phyloP scores from a whole-genome alignment of 2,888 invertebrate genomes.

The Odontocolon sp. region DNA sequence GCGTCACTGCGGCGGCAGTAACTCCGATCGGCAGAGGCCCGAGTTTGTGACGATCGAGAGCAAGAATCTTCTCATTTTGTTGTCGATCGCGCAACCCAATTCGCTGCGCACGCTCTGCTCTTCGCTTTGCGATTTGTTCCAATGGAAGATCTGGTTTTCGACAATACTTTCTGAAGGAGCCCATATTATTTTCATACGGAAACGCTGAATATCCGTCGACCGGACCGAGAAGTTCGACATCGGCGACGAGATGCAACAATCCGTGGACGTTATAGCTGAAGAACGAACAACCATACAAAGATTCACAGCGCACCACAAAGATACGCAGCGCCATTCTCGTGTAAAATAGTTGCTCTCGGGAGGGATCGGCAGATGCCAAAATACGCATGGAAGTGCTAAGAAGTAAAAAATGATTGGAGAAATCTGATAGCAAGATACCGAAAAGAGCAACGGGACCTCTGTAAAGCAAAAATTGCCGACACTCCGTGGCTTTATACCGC shows the following conservation, averaged over 20 bases:
- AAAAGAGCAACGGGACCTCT: conserved; percentile 58
- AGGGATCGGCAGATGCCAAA: background rate
- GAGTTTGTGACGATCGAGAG: background rate
- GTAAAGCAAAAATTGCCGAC: conserved; percentile 64
- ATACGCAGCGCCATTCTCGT: conserved; percentile 12
- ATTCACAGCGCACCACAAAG: conserved; percentile 16
- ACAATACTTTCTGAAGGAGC: background rate
- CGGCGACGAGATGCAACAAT: conserved; percentile 30
- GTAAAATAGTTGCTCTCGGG: background rate
- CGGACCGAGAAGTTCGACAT: conserved; percentile 5
- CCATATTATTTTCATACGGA: conserved; percentile 29
- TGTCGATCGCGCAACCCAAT: background rate
- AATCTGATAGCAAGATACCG: conserved; percentile 36
- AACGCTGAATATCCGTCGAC: conserved; percentile 35
- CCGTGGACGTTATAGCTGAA: conserved; percentile 9
- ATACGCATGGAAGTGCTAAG: conserved; percentile 18
- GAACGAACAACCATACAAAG: conserved; percentile 35
- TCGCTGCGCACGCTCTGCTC: background rate
- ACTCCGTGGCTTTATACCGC: conserved; percentile 64
- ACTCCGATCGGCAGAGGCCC: background rate
- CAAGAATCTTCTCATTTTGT: background rate
- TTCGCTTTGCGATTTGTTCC: conserved; percentile 3
- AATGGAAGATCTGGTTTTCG: background rate
- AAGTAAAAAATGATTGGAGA: conserved; percentile 35
- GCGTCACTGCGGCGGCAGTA: background rate